Evolutionary conservation across 1,140 invertebrate species (phyloP).

Genomic region (Drosophila mauritiana): DNA sequence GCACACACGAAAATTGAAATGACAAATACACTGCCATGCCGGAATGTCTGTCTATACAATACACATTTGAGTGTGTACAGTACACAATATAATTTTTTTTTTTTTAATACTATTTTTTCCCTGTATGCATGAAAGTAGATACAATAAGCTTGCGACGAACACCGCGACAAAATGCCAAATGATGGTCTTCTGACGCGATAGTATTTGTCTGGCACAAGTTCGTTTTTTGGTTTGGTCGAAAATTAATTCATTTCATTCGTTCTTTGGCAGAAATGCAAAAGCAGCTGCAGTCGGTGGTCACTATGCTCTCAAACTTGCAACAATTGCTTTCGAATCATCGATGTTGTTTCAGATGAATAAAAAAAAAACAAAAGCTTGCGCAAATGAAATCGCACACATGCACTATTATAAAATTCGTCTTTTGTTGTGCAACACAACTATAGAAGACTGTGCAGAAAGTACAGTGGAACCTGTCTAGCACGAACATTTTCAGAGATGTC

Average conservation of each 20-base stretch:
- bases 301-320: constrained; percentile 12
- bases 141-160: constrained; percentile 22
- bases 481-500: no score
- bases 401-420: background rate
- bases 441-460: background rate
- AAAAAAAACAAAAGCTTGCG: constrained; percentile 1
- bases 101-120: background rate
- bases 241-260: background rate
- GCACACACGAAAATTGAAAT: constrained; percentile 63
- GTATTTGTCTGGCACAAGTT: constrained; percentile 3
- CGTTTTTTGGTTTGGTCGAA: constrained; percentile 6
- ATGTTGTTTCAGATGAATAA: background rate
- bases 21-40: constrained; percentile 51
- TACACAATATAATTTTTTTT: constrained; percentile 5
- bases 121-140: constrained; percentile 20
- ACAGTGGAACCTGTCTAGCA: background rate
- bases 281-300: constrained; percentile 20
- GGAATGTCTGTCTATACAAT: constrained; percentile 19
- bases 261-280: constrained; percentile 23
- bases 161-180: constrained; percentile 30
- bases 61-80: constrained; percentile 12
- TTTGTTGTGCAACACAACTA: constrained; percentile 12
- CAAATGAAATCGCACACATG: constrained; percentile 3
- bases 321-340: constrained; percentile 19
- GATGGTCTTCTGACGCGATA: constrained; percentile 6